phyloP scores from a whole-genome alignment of 2,113 vertebrate genomes.

The Paradoxurus hermaphroditus region DNA sequence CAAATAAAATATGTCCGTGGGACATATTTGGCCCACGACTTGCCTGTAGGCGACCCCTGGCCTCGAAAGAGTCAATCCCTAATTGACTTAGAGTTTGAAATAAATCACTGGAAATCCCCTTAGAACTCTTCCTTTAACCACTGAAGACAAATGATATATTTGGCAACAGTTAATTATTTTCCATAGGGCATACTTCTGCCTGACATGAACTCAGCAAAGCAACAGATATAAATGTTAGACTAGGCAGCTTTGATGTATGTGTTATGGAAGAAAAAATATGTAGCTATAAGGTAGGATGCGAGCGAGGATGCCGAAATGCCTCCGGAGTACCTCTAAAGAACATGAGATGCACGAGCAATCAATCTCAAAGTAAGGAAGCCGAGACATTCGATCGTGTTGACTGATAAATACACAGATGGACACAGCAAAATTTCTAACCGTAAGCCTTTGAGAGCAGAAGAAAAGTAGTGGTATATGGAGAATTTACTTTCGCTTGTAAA shows the following conservation, averaged over 20 bases:
- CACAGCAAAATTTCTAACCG: background rate
- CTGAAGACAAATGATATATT: constrained; percentile 55
- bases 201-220: constrained; percentile 47
- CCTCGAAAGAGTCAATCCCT: constrained; percentile 24
- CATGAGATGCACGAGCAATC: background rate
- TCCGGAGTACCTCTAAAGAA: background rate
- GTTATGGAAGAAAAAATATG: background rate
- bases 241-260: constrained; percentile 48
- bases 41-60: background rate
- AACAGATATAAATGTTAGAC: constrained; percentile 15
- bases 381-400: background rate
- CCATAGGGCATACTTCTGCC: constrained; percentile 11
- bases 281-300: background rate
- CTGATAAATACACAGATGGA: background rate
- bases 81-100: constrained; percentile 43
- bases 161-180: constrained; percentile 63
- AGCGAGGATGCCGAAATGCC: background rate
- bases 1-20: constrained; percentile 1
- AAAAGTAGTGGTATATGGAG: background rate
- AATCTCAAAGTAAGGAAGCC: background rate
- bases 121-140: constrained; percentile 30
- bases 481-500: constrained; percentile 53
- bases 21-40: background rate
- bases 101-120: constrained; percentile 52
- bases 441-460: background rate